These are phyloP conservation scores for Xanthia togata DNA, from an alignment of 2,888 invertebrate species.

Conservation along the genomic window DNA sequence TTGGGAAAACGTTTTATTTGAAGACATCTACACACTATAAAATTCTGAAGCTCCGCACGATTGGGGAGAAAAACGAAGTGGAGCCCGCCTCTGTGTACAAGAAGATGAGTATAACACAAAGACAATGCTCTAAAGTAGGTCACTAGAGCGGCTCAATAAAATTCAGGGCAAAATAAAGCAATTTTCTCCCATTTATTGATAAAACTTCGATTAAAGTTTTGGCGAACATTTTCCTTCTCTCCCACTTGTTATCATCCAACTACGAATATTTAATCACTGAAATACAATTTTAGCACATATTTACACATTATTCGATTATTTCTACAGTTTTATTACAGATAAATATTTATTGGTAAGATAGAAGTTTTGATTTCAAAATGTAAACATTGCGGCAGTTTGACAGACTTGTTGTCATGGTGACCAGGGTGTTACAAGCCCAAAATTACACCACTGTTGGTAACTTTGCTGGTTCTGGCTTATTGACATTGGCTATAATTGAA, in stretches of 20 bases:
- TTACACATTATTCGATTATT: constrained; percentile 2
- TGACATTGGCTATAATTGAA: neutral
- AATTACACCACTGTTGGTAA: neutral
- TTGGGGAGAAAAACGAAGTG: no score
- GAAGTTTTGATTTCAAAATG: constrained; percentile 37
- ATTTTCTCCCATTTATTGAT: constrained; percentile 71
- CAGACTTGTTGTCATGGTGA: constrained; percentile 77
- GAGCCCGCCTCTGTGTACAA: constrained; percentile 1
- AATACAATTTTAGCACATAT: neutral
- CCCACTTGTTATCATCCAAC: neutral
- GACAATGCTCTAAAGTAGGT: constrained; percentile 74
- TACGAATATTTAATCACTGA: neutral
- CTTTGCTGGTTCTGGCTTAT: neutral
- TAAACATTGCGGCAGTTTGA: constrained; percentile 68
- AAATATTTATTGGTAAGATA: neutral
- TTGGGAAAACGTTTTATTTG: no score
- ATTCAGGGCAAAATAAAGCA: constrained; percentile 46
- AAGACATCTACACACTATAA: no score
- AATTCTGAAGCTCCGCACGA: no score
- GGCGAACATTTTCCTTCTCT: constrained; percentile 24
- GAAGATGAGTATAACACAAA: constrained; percentile 65
- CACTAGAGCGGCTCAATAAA: constrained; percentile 71
- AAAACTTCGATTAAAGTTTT: constrained; percentile 70
- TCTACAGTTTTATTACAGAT: neutral
- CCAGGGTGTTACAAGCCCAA: constrained; percentile 49